Conservation (phyloP, 2,888 invertebrate genomes). For the Monoplex corrugatus region DNA sequence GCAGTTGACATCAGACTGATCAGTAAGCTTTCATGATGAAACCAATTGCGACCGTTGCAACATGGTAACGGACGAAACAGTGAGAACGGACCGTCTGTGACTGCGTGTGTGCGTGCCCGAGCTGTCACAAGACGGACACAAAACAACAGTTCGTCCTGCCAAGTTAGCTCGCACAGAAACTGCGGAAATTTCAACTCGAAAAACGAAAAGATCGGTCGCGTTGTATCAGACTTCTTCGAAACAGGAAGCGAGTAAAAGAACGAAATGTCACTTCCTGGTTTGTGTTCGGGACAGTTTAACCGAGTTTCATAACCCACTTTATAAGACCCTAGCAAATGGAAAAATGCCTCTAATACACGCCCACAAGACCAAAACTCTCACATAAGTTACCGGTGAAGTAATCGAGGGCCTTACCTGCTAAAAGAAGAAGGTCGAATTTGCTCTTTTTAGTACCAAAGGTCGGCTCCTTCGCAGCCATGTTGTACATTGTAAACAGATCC, state of each 20-base stretch:
- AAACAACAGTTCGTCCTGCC: neutral
- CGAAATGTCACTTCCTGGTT: conserved; percentile 74
- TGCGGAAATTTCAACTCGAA: neutral
- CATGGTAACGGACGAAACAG: neutral
- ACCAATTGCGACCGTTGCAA: conserved; percentile 18
- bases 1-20: too few relatives aligned
- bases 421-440: conserved; percentile 70
- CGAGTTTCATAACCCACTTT: conserved; percentile 25
- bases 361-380: neutral
- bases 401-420: conserved; percentile 69
- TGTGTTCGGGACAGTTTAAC: conserved; percentile 46
- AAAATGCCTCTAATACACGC: neutral
- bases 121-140: neutral
- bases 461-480: conserved; percentile 59
- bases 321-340: neutral
- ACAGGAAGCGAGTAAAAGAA: conserved; percentile 67
- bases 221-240: neutral
- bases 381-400: conserved; percentile 1
- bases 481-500: conserved; percentile 57
- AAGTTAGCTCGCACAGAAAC: neutral
- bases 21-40: neutral
- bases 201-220: neutral
- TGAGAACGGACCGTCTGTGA: neutral
- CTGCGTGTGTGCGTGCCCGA: neutral
- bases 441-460: conserved; percentile 55